Percentiles rank a stretch among this genome's conserved stretches.
Conservation (phyloP, 1,140 invertebrate species). For the Patella vulgata region DNA sequence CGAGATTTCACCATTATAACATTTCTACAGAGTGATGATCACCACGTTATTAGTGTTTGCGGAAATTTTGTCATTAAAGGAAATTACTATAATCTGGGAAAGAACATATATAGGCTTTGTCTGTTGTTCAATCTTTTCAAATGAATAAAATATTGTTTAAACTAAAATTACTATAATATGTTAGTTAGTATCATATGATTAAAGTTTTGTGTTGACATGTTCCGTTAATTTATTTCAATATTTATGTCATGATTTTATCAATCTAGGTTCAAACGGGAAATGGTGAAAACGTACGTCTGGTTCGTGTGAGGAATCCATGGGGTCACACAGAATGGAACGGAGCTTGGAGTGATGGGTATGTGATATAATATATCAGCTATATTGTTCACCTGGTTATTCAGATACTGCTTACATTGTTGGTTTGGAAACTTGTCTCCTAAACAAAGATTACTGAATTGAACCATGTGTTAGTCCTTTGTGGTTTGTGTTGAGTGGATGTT, state of each 20-base stretch:
- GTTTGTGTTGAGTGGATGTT: not conserved
- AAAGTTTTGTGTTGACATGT: no score
- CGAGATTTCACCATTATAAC: not conserved
- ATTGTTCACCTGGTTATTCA: not conserved
- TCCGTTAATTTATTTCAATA: no score
- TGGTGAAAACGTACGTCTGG: conserved; percentile 32
- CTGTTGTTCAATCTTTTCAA: no score
- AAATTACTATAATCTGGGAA: not conserved
- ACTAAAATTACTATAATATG: no score
- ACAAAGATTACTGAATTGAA: not conserved
- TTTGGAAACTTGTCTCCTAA: not conserved
- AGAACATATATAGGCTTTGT: not conserved
- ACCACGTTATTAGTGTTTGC: not conserved
- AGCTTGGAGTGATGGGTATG: conserved; percentile 72
- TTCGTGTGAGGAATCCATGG: conserved; percentile 72
- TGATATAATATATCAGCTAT: conserved; percentile 13
- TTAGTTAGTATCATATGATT: no score
- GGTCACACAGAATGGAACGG: conserved; percentile 74
- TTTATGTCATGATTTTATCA: no score
- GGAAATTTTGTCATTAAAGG: not conserved
- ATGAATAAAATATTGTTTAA: no score
- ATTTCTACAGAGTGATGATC: not conserved
- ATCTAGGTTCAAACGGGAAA: conserved; percentile 11
- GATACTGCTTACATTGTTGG: not conserved
- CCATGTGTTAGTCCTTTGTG: not conserved